A percentile compares a stretch with the other conserved stretches of the same genome.
Evolutionary conservation across 2,888 invertebrate species (phyloP).

Genomic region (Labia minor): DNA sequence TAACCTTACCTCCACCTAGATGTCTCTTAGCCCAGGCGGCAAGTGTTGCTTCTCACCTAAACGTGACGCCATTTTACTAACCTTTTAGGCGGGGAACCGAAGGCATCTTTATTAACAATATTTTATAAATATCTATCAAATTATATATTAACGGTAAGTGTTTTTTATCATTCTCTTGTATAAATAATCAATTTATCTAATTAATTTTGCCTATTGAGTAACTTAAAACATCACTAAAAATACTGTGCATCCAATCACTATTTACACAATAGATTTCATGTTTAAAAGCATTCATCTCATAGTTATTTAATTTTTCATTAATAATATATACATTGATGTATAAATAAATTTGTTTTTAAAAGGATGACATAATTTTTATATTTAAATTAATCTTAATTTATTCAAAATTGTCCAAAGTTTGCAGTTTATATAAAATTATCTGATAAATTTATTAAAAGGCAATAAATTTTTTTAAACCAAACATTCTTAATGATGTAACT

Average conservation of each 20-base stretch:
- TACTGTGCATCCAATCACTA: not conserved
- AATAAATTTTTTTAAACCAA: not conserved
- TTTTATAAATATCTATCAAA: not conserved
- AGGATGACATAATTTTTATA: no score
- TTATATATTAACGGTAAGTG: not conserved
- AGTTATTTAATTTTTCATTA: not conserved
- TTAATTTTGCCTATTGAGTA: not conserved
- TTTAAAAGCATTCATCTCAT: not conserved
- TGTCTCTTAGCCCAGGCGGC: not conserved
- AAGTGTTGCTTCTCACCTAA: conserved; percentile 20
- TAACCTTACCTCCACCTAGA: not conserved
- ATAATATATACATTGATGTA: not conserved
- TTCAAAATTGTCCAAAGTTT: no score
- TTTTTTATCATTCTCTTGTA: not conserved
- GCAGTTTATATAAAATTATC: no score
- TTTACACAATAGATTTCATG: conserved; percentile 5
- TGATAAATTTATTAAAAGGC: not conserved
- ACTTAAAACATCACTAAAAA: not conserved
- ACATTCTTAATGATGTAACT: not conserved
- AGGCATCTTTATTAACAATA: conserved; percentile 15
- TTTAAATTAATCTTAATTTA: no score
- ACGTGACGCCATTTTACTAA: conserved; percentile 28
- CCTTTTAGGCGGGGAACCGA: conserved; percentile 27
- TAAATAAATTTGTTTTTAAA: no score
- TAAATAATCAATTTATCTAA: not conserved